Evolutionary conservation across 2,113 vertebrate species (phyloP), one percentile per base, ranked within the genome.

Genomic region (Oreotrochilus melanogaster): DNA sequence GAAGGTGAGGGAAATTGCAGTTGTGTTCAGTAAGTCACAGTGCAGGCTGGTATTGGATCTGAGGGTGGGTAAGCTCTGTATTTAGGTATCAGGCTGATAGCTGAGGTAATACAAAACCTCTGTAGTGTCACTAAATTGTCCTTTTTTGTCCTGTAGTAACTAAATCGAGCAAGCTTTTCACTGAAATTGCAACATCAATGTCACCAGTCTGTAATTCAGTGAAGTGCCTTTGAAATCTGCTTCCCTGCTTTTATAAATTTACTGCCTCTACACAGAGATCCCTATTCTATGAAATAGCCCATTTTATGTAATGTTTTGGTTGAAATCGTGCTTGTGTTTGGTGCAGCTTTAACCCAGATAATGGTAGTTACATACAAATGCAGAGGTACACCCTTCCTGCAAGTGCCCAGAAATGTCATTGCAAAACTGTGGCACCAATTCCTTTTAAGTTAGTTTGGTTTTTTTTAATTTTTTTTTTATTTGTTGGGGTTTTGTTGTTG

Each of bases 161-260:
- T 76, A 45, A 82, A 82, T 57, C 39, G 61, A 79, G 17, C 27
- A 75, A 66, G 8, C 3, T 79, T 92, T 86, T 30, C 47, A 21
- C 33, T 70, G 62, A 42, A 85, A 33, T 45, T 50, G 4, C 72
- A 62, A 66, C 5, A 42, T 22, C n/a, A 24, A 1, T 75, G 54
- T 76, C 71, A 73, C 54, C 53, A 50, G 27, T 76, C 27, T 69
- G n/a, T 76, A 69, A 14, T 73, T 19, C 4, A 2, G 11, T 58
- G 25, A 80, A 35, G 56, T 92, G 18, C 24, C 54, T 62, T 66
- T 76, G 78, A 65, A 90, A 73, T 69, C 45, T 72, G 2, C 13
- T 88, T 74, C 31, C 9, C 70, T 78, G 33, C 43, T 78, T 92
- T 89, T 87, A 45, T 65, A 42, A 93, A 80, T 80, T 1, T 48